Evolutionary conservation across 2,797 vertebrate species (phyloP).

Genomic region (Chloroceryle amazona): DNA sequence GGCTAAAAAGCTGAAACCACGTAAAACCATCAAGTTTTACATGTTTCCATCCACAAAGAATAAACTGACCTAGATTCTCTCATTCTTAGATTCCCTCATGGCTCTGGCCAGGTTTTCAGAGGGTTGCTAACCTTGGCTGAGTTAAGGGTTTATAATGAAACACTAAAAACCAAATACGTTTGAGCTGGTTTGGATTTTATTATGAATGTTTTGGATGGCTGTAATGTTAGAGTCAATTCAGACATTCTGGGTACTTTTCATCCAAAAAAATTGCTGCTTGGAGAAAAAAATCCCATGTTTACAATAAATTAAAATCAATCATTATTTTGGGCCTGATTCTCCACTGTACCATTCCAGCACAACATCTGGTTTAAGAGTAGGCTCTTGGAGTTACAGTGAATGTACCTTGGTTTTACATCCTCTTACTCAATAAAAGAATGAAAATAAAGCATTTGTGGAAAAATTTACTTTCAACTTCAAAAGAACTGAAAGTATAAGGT

Average conservation of each 20-base stretch:
- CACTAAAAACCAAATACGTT: slow-evolving; percentile 60
- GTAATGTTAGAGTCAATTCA: slow-evolving; percentile 54
- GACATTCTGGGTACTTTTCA: slow-evolving; percentile 32
- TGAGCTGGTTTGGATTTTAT: slow-evolving; percentile 64
- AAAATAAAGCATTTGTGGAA: slow-evolving; percentile 9
- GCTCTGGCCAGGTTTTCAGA: slow-evolving; percentile 54
- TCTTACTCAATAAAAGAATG: background rate
- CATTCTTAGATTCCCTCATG: slow-evolving; percentile 52
- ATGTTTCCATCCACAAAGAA: slow-evolving; percentile 61
- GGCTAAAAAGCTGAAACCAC: background rate
- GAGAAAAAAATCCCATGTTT: slow-evolving; percentile 56
- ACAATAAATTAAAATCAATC: slow-evolving; percentile 69
- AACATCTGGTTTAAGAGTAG: slow-evolving; percentile 27
- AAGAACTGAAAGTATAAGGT: background rate
- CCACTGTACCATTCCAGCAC: background rate
- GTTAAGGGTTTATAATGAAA: slow-evolving; percentile 71
- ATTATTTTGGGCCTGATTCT: slow-evolving; percentile 50
- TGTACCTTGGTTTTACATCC: background rate
- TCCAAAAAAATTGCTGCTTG: slow-evolving; percentile 26
- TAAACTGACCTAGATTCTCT: slow-evolving; percentile 64
- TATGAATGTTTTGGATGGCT: slow-evolving; percentile 67
- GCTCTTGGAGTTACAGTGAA: background rate
- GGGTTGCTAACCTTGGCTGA: slow-evolving; percentile 71
- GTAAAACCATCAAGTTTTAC: slow-evolving; percentile 19
- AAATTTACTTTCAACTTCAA: background rate